Base-by-base conservation (phyloP, 2,888 invertebrate species). In the Odontocolon sp. region DNA sequence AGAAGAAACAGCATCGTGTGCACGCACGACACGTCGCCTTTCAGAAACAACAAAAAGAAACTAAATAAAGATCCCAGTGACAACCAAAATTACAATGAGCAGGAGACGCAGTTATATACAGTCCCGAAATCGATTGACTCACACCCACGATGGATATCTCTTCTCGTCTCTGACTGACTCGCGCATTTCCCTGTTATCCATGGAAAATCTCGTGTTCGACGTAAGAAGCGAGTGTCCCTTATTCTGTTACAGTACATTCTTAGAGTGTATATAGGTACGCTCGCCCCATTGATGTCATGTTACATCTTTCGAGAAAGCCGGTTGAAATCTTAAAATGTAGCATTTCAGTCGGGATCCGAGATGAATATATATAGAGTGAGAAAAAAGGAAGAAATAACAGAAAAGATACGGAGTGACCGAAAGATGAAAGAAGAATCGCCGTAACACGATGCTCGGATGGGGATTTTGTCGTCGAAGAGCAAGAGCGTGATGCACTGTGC, bases 371-470 rank as follows among this genome's bases (percentile, higher is more conserved):
- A 63, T 38, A 45, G 31, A 64, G 16, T 40, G n/a, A 9, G 6
- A 9, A 14, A 45, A 42, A 21, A 31, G 11, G 23, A n/a, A 2
- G 14, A 54, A 38, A 57, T 8, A 42, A 9, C 8, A 36, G 23
- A 21, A 47, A 36, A 47, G 14, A 11, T 23, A 50, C 8, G 26
- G 28, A 66, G 57, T 57, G 57, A 67, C n/a, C 54, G 21, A 28
- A 38, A 31, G 56, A 64, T 28, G 64, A 57, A 16, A 70, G 50
- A 47, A 64, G 38, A 56, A 64, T 36, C 31, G 38, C 36, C 14
- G 63, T 56, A 71, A 71, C 14, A 38, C 45, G 64, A 71, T 28
- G 42, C 36, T 64, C 21, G 63, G 61, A 63, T 33, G 42, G 54
- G 70, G 61, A 70, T 54, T 70, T 70, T 42, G 61, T 54, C 52